Base-by-base conservation (phyloP, 2,888 invertebrate genomes). In the Mantis religiosa region DNA sequence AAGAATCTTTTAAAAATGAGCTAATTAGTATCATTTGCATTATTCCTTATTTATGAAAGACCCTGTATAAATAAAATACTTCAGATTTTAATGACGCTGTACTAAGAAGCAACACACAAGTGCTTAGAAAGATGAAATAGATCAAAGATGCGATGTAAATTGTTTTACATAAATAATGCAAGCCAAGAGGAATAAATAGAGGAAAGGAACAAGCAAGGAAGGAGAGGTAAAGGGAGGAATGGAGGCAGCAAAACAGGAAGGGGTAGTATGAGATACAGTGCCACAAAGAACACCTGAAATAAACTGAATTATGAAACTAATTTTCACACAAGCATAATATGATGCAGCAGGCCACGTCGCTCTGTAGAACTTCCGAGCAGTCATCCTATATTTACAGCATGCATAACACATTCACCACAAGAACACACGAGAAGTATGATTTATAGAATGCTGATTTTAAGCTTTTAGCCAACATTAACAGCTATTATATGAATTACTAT, bases 371-470 rank as follows among this genome's bases (percentile, higher is more conserved):
- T 87, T 27, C 87, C 82, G 87, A n/a, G 82, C 81, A 87, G 27
- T 87, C 82, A 82, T 28, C 41, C 41, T 81, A 30, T 82, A 87
- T 82, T n/a, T 87, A 87, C 87, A 87, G 82, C 87, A 87, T 87
- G 87, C 87, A 14, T 6, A 81, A 82, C 14, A 82, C 87, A 82
- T 82, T 82, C 82, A 82, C 41, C 82, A 41, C 20, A 82, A 82
- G 87, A 34, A 82, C 82, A 71, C 54, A 71, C 20, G 54, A 71
- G 54, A 15, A 71, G 25, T 71, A 25, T 71, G 20, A 71, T 71
- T 20, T 20, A 71, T 6, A 71, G 3, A n/a, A 34, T 3, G 34
- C 25, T 9, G 15, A 14, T 85, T 27, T 54, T 3, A 20, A 14
- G 27, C 15, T 15, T n/a, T n/a, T n/a, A n/a, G n/a, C n/a, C n/a